Evolutionary conservation across 2,888 invertebrate genomes (phyloP).

Genomic region (Folsomia manolachei): DNA sequence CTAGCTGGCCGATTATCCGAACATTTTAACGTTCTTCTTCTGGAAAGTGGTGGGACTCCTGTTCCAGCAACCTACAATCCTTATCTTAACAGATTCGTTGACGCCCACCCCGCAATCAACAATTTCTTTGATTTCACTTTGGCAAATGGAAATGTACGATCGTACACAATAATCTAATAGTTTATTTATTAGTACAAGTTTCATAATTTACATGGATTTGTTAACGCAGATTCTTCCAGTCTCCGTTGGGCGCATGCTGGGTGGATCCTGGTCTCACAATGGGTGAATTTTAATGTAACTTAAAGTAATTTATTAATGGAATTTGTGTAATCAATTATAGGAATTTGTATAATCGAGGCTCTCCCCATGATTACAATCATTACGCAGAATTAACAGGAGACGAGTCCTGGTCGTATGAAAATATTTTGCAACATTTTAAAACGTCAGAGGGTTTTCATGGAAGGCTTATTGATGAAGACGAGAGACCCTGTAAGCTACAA

Average conservation of each 20-base stretch:
- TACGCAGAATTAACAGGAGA: not conserved
- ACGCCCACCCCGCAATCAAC: not conserved
- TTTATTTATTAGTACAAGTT: too few species aligned
- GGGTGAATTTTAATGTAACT: too few species aligned
- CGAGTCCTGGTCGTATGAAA: not conserved
- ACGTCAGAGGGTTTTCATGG: not conserved
- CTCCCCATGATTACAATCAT: not conserved
- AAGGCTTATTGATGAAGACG: not conserved
- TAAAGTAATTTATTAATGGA: too few species aligned
- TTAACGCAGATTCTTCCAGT: too few species aligned
- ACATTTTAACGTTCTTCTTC: not conserved
- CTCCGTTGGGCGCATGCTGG: not conserved
- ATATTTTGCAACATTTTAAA: not conserved
- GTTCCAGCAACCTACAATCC: not conserved
- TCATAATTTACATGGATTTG: too few species aligned
- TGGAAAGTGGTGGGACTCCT: not conserved
- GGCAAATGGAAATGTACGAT: not conserved
- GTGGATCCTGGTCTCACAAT: not conserved
- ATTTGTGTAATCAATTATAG: too few species aligned
- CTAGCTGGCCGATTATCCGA: not conserved
- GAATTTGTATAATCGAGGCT: not conserved
- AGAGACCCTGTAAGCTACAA: not conserved
- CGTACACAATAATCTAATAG: too few species aligned
- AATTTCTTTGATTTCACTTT: not conserved
- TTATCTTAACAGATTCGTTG: not conserved